Evolutionary conservation across 2,888 invertebrate genomes (phyloP).

Genomic region (Parnassius orleans): DNA sequence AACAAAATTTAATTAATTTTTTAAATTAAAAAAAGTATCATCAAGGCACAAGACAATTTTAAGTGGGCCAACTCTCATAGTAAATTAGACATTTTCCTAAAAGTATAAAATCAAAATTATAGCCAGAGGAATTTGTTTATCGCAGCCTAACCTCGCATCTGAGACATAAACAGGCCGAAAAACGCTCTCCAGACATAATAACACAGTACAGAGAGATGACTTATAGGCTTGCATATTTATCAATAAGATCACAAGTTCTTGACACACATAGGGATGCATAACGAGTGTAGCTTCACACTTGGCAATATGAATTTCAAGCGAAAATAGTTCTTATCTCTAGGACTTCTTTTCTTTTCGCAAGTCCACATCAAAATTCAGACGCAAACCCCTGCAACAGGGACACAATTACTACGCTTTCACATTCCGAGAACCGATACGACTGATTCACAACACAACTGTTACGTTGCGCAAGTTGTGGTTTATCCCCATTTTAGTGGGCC

Average conservation of each 20-base stretch:
- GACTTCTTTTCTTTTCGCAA: neutral
- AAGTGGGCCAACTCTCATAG: too few species aligned
- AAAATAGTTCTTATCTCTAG: conserved; percentile 4
- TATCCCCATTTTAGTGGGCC: conserved; percentile 19
- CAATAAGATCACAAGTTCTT: conserved; percentile 29
- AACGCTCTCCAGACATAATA: conserved; percentile 27
- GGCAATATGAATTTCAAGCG: neutral
- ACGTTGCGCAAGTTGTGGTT: neutral
- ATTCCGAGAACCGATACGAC: conserved; percentile 12
- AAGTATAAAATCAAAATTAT: too few species aligned
- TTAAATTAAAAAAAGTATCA: too few species aligned
- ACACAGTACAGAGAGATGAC: conserved; percentile 34
- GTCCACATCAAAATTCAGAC: too few species aligned
- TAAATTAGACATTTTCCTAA: too few species aligned
- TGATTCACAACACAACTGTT: conserved; percentile 4
- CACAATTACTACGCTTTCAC: neutral
- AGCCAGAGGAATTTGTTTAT: too few species aligned
- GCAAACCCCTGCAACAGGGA: neutral
- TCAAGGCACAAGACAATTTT: too few species aligned
- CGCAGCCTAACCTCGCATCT: too few species aligned
- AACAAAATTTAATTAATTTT: too few species aligned
- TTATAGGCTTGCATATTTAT: conserved; percentile 26
- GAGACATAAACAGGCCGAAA: neutral
- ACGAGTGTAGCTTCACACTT: neutral
- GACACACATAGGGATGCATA: conserved; percentile 32